Conservation (phyloP, 2,888 invertebrate genomes). For the Ectemnius lituratus region DNA sequence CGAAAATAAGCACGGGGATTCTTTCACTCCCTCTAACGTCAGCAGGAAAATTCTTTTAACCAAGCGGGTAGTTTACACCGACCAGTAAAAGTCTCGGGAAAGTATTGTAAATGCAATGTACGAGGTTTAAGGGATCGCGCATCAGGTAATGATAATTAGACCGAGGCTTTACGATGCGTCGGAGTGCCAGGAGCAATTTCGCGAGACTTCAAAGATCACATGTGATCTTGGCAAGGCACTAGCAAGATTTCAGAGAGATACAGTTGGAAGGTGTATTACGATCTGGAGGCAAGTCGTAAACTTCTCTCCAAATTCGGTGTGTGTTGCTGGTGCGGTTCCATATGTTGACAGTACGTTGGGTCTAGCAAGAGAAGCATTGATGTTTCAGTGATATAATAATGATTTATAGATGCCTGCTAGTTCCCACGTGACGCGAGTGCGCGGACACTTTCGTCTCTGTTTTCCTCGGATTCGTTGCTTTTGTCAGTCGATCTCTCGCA, state of each 20-base stretch:
- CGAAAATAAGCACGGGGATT: no score
- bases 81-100: no score
- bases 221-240: no score
- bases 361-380: conserved; percentile 25
- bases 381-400: conserved; percentile 41
- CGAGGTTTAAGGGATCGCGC: no score
- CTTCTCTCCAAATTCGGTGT: conserved; percentile 45
- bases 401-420: conserved; percentile 43
- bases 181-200: no score
- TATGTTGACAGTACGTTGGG: conserved; percentile 38
- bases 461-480: not conserved
- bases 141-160: no score
- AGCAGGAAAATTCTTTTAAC: no score
- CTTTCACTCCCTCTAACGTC: no score
- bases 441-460: not conserved
- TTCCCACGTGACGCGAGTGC: not conserved
- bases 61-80: no score
- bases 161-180: no score
- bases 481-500: not conserved
- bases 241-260: not conserved
- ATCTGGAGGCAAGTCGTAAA: conserved; percentile 53
- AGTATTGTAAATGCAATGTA: no score
- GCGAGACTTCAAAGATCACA: no score
- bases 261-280: conserved; percentile 28
- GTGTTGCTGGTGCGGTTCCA: conserved; percentile 20